These are phyloP conservation scores for Porites rus DNA, from an alignment of 92 coral and sea anemone species.

Conservation along the genomic window DNA sequence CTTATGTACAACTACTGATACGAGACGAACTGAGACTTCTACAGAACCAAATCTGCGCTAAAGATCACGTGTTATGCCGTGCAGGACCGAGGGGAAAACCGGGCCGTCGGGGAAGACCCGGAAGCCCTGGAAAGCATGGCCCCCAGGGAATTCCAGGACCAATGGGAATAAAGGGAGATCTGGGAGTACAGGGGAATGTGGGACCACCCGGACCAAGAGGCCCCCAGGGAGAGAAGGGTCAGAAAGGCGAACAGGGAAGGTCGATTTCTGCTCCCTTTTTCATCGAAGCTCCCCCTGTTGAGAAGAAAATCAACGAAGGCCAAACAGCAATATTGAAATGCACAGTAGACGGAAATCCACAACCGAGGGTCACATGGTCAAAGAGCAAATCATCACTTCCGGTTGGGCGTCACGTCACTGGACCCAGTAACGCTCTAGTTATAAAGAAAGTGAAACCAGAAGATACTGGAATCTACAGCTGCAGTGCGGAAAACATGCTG, in stretches of 20 bases:
- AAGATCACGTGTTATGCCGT: not conserved
- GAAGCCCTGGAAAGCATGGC: constrained; percentile 68
- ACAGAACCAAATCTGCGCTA: constrained; percentile 26
- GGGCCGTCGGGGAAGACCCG: constrained; percentile 49
- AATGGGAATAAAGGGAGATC: constrained; percentile 38
- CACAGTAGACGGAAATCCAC: constrained; percentile 58
- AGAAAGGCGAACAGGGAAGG: not conserved
- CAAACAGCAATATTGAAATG: constrained; percentile 49
- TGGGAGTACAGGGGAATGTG: not conserved
- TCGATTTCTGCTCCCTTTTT: not conserved
- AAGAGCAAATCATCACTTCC: not conserved
- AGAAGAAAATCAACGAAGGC: constrained; percentile 52
- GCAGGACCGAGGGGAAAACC: constrained; percentile 34
- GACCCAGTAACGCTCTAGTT: not conserved
- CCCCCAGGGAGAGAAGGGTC: not conserved
- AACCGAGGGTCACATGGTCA: not conserved
- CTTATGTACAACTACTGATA: not conserved
- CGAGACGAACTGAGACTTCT: not conserved
- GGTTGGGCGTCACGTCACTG: not conserved
- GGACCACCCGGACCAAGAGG: not conserved
- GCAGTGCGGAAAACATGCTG: not conserved
- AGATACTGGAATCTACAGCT: not conserved
- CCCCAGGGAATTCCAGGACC: constrained; percentile 58
- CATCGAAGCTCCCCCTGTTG: constrained; percentile 33
- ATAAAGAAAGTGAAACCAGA: not conserved